Evolutionary conservation across 2,888 invertebrate species (phyloP), one percentile per base, ranked within the genome.

Genomic region (Homarus gammarus): DNA sequence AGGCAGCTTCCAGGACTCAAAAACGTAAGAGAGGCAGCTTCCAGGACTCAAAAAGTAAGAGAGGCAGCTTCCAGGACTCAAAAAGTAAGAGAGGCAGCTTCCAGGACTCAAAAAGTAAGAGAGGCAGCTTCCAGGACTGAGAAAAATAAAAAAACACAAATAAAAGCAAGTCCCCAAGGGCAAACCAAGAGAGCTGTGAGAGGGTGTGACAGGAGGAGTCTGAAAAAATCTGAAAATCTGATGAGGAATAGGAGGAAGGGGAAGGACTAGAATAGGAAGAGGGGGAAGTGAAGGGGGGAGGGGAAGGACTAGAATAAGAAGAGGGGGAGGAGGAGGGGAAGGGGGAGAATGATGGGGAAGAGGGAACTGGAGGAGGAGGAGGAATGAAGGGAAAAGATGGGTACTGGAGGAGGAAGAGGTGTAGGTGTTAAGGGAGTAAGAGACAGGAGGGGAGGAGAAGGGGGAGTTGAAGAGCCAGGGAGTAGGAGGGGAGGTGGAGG

Each of bases 391-490:
- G n/a, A n/a, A n/a, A n/a, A n/a, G n/a, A n/a, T n/a, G 44, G 27
- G 78, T 31, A 33, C 31, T 27, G 51, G 78, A 44, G 51, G 33
- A 49, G 33, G 77, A 49, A 44, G 44, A 44, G 49, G 40, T 31
- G n/a, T 44, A n/a, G 49, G n/a, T n/a, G 49, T 22, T n/a, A n/a
- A 44, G 49, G 31, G 51, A 78, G 49, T 27, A 27, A 78, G 77
- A 49, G 44, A 78, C 15, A 44, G 77, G 8, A n/a, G 22, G 44
- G 44, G 27, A 38, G 40, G 22, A n/a, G 70, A 33, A 49, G 40
- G 44, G 49, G 18, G 78, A 51, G 78, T 12, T 12, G 27, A 49
- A 31, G 5, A 31, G 33, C 33, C 10, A 22, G 68, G 8, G 68
- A 0, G 10, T 22, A 18, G 12, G 75, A 33, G n/a, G 40, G n/a